A percentile compares a stretch with the other conserved stretches of the same genome.
These are phyloP conservation scores for Cydia amplana DNA, from an alignment of 1,140 invertebrate species.

Conservation along the genomic window DNA sequence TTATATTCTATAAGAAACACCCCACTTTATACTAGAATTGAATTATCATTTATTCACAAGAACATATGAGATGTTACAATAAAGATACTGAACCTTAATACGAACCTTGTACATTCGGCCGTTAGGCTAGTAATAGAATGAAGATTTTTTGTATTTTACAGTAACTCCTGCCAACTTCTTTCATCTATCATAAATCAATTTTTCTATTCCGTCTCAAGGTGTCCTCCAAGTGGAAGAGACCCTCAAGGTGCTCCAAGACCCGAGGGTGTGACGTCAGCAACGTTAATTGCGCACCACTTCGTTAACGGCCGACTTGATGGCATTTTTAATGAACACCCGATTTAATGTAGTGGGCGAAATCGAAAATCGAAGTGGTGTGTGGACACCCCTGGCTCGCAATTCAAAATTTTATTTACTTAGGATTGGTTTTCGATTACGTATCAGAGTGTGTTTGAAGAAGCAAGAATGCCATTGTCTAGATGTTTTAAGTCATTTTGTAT, in stretches of 20 bases:
- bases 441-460: conserved; percentile 32
- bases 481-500: conserved; percentile 9
- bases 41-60: no score
- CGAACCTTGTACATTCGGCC: no score
- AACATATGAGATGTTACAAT: no score
- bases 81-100: no score
- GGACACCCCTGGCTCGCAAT: conserved; percentile 61
- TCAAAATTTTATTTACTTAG: conserved; percentile 68
- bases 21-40: no score
- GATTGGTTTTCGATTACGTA: conserved; percentile 66
- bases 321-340: conserved; percentile 79
- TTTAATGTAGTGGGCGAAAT: conserved; percentile 79
- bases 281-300: conserved; percentile 78
- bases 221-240: conserved; percentile 51
- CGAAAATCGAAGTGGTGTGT: conserved; percentile 75
- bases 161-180: conserved; percentile 33
- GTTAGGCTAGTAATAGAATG: no score
- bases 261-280: conserved; percentile 73
- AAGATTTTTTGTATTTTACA: background rate
- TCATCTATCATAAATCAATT: conserved; percentile 67
- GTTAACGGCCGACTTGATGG: conserved; percentile 76
- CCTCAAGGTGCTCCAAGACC: conserved; percentile 56
- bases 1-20: no score
- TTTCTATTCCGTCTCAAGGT: conserved; percentile 74
- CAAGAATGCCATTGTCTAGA: background rate